These are phyloP conservation scores for Holocentrus rufus DNA, from an alignment of 2,797 vertebrate species.

Conservation along the genomic window DNA sequence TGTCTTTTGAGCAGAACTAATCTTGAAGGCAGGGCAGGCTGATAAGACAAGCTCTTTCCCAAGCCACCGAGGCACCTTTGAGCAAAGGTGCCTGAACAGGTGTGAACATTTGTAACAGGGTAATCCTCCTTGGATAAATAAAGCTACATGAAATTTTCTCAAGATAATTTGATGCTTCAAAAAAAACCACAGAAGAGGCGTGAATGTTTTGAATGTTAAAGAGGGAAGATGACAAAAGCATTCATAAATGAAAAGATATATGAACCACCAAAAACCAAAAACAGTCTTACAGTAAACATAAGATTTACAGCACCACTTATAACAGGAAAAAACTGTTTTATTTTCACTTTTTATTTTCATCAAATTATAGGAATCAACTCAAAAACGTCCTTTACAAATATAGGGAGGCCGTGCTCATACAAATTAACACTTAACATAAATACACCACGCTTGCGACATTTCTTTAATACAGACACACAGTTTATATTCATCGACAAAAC, in stretches of 20 bases:
- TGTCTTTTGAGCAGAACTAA: neutral
- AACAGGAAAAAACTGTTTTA: constrained; percentile 66
- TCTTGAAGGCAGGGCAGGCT: neutral
- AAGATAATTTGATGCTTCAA: no score
- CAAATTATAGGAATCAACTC: constrained; percentile 60
- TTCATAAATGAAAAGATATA: neutral
- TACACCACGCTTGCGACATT: constrained; percentile 67
- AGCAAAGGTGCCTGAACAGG: no score
- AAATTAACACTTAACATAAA: constrained; percentile 76
- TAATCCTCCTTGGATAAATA: no score
- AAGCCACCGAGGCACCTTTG: no score
- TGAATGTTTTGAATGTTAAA: no score
- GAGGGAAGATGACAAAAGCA: no score
- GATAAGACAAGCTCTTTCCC: no score
- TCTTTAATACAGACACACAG: constrained; percentile 59
- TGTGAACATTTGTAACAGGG: no score
- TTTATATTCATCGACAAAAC: constrained; percentile 60
- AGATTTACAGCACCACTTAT: neutral
- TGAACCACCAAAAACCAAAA: no score
- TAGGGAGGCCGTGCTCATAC: constrained; percentile 64
- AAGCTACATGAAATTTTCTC: no score
- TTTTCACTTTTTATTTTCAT: constrained; percentile 59
- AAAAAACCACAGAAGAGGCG: no score
- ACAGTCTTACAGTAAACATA: neutral
- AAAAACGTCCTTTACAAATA: constrained; percentile 65